Percentiles rank a stretch among this genome's conserved stretches.
These are phyloP conservation scores for Pseudoips prasinana DNA, from an alignment of 2,888 invertebrate species.

Conservation along the genomic window DNA sequence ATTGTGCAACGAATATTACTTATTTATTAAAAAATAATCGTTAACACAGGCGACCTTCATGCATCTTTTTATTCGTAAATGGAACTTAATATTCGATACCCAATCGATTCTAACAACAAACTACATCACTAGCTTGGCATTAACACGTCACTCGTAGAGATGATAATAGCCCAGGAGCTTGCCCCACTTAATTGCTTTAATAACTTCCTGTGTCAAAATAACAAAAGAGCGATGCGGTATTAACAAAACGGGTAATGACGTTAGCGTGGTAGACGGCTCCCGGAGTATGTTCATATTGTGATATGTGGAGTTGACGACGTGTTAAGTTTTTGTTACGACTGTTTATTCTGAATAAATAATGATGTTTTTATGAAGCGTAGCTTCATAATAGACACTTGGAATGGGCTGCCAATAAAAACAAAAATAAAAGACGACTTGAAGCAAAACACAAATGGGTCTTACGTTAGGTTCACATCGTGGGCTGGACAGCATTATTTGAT, in stretches of 20 bases:
- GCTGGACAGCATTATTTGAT: too few species aligned
- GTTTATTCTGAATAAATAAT: background rate
- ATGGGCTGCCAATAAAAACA: too few species aligned
- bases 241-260: slow-evolving; percentile 70
- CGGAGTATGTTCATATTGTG: slow-evolving; percentile 50
- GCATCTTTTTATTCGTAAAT: too few species aligned
- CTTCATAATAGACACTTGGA: too few species aligned
- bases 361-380: background rate
- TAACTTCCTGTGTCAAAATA: slow-evolving; percentile 83
- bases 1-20: too few species aligned
- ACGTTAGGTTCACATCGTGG: too few species aligned
- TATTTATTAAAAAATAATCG: too few species aligned
- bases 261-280: slow-evolving; percentile 48
- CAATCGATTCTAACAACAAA: background rate
- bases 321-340: slow-evolving; percentile 16
- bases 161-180: slow-evolving; percentile 77
- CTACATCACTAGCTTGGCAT: slow-evolving; percentile 51
- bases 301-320: slow-evolving; percentile 28
- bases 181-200: slow-evolving; percentile 81
- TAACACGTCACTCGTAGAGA: slow-evolving; percentile 79
- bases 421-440: too few species aligned
- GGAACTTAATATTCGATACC: too few species aligned
- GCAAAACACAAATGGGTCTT: too few species aligned
- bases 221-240: slow-evolving; percentile 76
- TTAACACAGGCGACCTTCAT: too few species aligned